These are phyloP conservation scores for Ictalurus furcatus DNA, from an alignment of 2,113 vertebrate genomes.

Conservation along the genomic window DNA sequence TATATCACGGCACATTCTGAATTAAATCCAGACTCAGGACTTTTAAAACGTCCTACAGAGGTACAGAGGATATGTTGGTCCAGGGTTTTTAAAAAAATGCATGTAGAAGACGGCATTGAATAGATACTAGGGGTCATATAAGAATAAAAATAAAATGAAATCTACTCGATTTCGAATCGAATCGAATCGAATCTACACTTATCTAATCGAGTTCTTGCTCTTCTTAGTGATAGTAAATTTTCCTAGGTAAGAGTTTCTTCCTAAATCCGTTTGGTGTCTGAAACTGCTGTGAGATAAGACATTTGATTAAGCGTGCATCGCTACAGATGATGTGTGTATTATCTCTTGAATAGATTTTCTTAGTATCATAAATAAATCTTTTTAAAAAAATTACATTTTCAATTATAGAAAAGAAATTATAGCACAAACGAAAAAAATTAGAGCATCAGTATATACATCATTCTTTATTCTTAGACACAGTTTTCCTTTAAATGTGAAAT, in stretches of 20 bases:
- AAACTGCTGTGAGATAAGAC: not conserved
- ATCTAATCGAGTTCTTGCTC: not conserved
- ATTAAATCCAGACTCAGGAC: constrained; percentile 2
- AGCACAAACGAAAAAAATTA: too few species aligned
- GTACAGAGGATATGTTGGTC: not conserved
- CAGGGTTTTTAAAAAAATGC: not conserved
- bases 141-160: not conserved
- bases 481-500: too few species aligned
- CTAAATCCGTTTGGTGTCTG: not conserved
- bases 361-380: too few species aligned
- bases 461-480: too few species aligned
- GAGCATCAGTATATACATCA: too few species aligned
- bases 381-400: too few species aligned
- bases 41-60: constrained; percentile 8
- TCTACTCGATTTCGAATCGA: not conserved
- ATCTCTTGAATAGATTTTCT: too few species aligned
- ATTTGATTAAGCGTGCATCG: too few species aligned
- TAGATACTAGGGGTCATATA: too few species aligned
- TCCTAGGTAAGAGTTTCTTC: not conserved
- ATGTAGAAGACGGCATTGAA: not conserved
- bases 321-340: not conserved
- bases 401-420: too few species aligned
- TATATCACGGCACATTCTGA: not conserved
- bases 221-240: not conserved
- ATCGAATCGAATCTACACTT: not conserved